phyloP scores from a whole-genome alignment of 2,113 vertebrate species.

The Cyanistes caeruleus region DNA sequence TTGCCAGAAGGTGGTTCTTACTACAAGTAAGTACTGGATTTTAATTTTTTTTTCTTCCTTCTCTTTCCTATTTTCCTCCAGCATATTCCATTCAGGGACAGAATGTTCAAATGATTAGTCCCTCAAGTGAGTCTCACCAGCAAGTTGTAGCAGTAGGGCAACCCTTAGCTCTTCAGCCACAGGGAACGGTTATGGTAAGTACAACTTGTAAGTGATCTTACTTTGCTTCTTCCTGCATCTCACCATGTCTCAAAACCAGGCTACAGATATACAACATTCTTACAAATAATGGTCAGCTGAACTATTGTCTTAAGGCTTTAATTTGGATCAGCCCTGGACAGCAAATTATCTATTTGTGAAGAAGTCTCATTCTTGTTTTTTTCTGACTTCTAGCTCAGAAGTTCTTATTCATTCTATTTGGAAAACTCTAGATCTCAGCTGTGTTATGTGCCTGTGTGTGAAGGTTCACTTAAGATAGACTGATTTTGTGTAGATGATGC shows the following conservation, averaged over 20 bases:
- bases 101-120: conserved; percentile 96
- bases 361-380: neutral
- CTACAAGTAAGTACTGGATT: neutral
- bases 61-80: conserved; percentile 64
- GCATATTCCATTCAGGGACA: conserved; percentile 98
- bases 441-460: neutral
- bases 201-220: neutral
- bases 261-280: neutral
- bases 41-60: neutral
- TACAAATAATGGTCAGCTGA: neutral
- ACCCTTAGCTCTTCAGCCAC: conserved; percentile 91
- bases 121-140: conserved; percentile 97
- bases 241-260: neutral
- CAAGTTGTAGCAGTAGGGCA: conserved; percentile 98
- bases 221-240: neutral
- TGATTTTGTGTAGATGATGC: neutral
- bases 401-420: neutral
- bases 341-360: neutral
- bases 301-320: neutral
- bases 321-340: neutral
- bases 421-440: neutral
- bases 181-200: conserved; percentile 97
- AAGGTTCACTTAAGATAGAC: neutral
- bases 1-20: neutral
- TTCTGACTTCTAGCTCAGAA: neutral